These are phyloP conservation scores for Uloborus plumipes DNA, from an alignment of 2,888 invertebrate species.

Conservation along the genomic window DNA sequence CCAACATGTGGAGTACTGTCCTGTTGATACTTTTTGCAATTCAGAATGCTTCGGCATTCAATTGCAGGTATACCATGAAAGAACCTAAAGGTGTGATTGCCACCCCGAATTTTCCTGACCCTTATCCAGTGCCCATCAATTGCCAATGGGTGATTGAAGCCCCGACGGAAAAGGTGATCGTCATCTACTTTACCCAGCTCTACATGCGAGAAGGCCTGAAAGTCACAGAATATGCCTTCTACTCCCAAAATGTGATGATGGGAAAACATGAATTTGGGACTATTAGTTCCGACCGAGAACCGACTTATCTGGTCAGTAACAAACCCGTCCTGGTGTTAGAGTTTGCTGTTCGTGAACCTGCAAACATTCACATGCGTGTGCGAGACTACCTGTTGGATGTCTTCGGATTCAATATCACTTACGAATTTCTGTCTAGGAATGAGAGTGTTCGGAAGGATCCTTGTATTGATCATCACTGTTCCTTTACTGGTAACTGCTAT, in stretches of 20 bases:
- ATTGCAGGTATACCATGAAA: slow-evolving; percentile 48
- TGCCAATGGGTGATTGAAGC: slow-evolving; percentile 91
- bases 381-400: slow-evolving; percentile 85
- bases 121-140: slow-evolving; percentile 85
- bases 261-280: slow-evolving; percentile 58
- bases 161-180: slow-evolving; percentile 76
- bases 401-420: slow-evolving; percentile 93
- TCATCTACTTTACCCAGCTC: slow-evolving; percentile 88
- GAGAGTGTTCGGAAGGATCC: slow-evolving; percentile 67
- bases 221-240: slow-evolving; percentile 69
- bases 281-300: slow-evolving; percentile 65
- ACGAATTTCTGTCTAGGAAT: slow-evolving; percentile 79
- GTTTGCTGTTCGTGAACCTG: slow-evolving; percentile 77
- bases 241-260: slow-evolving; percentile 66
- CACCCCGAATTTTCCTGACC: slow-evolving; percentile 86
- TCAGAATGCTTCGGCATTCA: neutral
- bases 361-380: slow-evolving; percentile 82
- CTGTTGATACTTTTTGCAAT: too few species aligned
- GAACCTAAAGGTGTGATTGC: slow-evolving; percentile 77
- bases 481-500: slow-evolving; percentile 87
- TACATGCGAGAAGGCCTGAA: slow-evolving; percentile 75
- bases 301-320: slow-evolving; percentile 73
- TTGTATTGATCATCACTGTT: slow-evolving; percentile 85
- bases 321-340: slow-evolving; percentile 83
- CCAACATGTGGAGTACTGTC: too few species aligned